These are phyloP conservation scores for Agrotis exclamationis DNA, from an alignment of 2,888 invertebrate genomes.

Conservation along the genomic window DNA sequence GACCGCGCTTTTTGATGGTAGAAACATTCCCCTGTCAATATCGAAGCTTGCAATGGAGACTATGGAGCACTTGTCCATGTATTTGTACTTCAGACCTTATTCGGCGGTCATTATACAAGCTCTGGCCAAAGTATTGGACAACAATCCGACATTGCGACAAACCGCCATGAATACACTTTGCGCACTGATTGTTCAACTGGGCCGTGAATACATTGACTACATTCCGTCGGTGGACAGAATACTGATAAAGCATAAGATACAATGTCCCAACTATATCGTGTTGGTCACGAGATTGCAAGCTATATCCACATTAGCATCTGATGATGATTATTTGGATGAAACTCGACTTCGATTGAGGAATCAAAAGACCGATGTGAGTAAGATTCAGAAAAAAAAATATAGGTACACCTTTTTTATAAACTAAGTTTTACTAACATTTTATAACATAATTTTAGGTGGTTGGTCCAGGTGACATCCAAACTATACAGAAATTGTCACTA, in stretches of 20 bases:
- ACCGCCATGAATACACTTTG: slow-evolving; percentile 98
- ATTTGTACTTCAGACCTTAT: slow-evolving; percentile 97
- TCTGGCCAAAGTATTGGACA: slow-evolving; percentile 96
- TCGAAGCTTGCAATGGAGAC: slow-evolving; percentile 95
- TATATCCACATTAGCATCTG: slow-evolving; percentile 94
- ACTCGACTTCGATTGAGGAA: slow-evolving; percentile 92
- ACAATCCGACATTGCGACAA: slow-evolving; percentile 94
- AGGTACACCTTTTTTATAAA: not conserved
- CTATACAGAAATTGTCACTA: slow-evolving; percentile 95
- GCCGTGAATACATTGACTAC: slow-evolving; percentile 97
- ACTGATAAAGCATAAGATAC: slow-evolving; percentile 95
- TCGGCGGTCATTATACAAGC: slow-evolving; percentile 98
- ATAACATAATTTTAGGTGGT: slow-evolving; percentile 75
- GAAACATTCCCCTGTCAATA: slow-evolving; percentile 95
- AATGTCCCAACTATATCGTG: slow-evolving; percentile 94
- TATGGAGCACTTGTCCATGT: slow-evolving; percentile 96
- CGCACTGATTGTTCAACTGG: slow-evolving; percentile 96
- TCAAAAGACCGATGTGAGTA: slow-evolving; percentile 93
- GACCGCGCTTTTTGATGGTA: slow-evolving; percentile 96
- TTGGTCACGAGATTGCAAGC: slow-evolving; percentile 94
- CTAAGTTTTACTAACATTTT: not conserved
- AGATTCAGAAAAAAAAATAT: not conserved
- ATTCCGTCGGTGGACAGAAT: slow-evolving; percentile 97
- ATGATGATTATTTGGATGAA: slow-evolving; percentile 93
- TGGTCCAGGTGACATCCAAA: slow-evolving; percentile 87